phyloP scores from a whole-genome alignment of 1,140 invertebrate species.

The Drosophila tsacasi region DNA sequence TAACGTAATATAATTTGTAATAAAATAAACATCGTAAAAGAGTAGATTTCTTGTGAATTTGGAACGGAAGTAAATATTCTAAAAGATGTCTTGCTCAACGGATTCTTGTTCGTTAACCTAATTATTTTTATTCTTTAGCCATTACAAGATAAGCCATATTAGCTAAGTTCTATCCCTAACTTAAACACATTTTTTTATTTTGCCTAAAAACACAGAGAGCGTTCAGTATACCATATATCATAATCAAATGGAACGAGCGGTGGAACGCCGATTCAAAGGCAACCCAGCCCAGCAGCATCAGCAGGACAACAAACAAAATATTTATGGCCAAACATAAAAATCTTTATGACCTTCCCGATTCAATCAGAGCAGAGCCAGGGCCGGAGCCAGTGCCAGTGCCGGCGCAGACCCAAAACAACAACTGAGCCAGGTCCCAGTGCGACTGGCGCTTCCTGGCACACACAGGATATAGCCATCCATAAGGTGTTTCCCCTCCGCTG shows the following conservation, averaged over 20 bases:
- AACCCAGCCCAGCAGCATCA: slow-evolving; percentile 25
- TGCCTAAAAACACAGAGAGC: slow-evolving; percentile 16
- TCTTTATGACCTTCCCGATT: slow-evolving; percentile 54
- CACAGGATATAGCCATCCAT: slow-evolving; percentile 53
- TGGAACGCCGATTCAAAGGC: slow-evolving; percentile 21
- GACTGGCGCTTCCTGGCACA: slow-evolving; percentile 44
- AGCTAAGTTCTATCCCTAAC: slow-evolving; percentile 1
- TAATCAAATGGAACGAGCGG: slow-evolving; percentile 40
- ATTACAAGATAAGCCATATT: too few species aligned
- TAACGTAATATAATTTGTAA: too few species aligned
- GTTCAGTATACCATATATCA: slow-evolving; percentile 37
- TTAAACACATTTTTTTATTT: not conserved
- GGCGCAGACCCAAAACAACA: slow-evolving; percentile 23
- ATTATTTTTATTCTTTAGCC: too few species aligned
- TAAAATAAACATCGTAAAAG: not conserved
- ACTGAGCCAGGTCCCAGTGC: slow-evolving; percentile 41
- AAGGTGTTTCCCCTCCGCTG: slow-evolving; percentile 38
- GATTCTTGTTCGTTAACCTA: too few species aligned
- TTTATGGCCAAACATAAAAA: slow-evolving; percentile 52
- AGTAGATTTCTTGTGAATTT: not conserved
- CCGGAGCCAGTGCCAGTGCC: not conserved
- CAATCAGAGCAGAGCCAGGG: slow-evolving; percentile 34
- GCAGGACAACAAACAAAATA: slow-evolving; percentile 51
- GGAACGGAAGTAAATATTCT: not conserved
- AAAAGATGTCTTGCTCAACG: too few species aligned